These are phyloP conservation scores for Trochalopteron elliotii DNA, from an alignment of 2,113 vertebrate species.

Conservation along the genomic window DNA sequence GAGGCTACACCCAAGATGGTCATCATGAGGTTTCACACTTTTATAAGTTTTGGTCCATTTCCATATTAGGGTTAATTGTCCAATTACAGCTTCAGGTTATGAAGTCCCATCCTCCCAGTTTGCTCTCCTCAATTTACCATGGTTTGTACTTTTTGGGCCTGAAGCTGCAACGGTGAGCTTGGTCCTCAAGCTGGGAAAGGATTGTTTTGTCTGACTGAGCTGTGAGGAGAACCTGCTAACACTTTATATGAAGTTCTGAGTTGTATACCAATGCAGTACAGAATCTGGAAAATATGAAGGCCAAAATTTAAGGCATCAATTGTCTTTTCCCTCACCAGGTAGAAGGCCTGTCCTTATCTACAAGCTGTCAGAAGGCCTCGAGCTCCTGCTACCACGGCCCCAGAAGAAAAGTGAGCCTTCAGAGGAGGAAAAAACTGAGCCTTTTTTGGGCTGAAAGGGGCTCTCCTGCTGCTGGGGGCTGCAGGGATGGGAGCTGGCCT, in stretches of 20 bases:
- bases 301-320: neutral
- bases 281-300: neutral
- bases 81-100: neutral
- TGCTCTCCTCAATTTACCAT: neutral
- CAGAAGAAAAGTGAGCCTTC: neutral
- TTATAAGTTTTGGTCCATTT: neutral
- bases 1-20: neutral
- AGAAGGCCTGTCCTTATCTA: constrained; percentile 34
- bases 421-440: constrained; percentile 39
- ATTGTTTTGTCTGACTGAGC: neutral
- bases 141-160: neutral
- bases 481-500: neutral
- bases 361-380: constrained; percentile 30
- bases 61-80: neutral
- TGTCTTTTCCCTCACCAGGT: neutral
- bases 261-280: neutral
- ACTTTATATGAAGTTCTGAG: neutral
- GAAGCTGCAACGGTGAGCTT: neutral
- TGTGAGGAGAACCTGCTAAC: neutral
- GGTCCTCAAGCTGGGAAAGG: neutral
- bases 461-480: rapidly evolving
- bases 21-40: neutral
- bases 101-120: neutral
- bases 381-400: constrained; percentile 37
- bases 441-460: neutral